Evolutionary conservation across 2,113 vertebrate species (phyloP), one percentile per base, ranked within the genome.

Genomic region (Pelecanus crispus): DNA sequence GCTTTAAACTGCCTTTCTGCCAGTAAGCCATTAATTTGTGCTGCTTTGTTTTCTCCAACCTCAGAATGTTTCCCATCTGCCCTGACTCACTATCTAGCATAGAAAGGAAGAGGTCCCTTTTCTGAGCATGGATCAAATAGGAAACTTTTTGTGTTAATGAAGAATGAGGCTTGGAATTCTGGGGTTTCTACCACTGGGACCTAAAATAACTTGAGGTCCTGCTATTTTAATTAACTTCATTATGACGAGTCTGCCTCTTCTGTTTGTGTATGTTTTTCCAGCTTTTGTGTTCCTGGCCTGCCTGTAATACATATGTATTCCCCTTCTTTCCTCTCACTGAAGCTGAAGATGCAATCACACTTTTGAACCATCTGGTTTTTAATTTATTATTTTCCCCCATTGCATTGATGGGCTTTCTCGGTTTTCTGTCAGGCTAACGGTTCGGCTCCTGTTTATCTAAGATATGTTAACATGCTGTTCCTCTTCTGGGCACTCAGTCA

Each of bases 181-280:
- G 85, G 45, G 75, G 62, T 72, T 97, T 97, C 63, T 81, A 81
- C 77, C 66, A 66, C 32, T 34, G 44, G 45, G 85, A 96, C 78
- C 95, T 89, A 97, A 98, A 97, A 96, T 95, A 97, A 86, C 78
- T 77, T 62, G 65, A 96, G 93, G 40, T 95, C 92, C 96, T 96
- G 82, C 81, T 97, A 82, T 96, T 97, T 96, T 96, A 97, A 98
- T 98, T 97, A 98, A 97, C 90, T 96, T 83, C 62, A 93, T 88
- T 91, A 68, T 73, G 90, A 97, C 4, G 16, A 97, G 71, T 47
- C 84, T 95, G 88, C 81, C 56, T 87, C 89, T 77, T 95, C 85
- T 63, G 77, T 61, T 53, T 3, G 4, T n/a, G 42, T 61, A 21
- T 16, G 81, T 82, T 91, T 95, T 90, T 67, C 93, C 95, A 96